Evolutionary conservation across 1,140 invertebrate genomes (phyloP).

Genomic region (Calliphora vicina): DNA sequence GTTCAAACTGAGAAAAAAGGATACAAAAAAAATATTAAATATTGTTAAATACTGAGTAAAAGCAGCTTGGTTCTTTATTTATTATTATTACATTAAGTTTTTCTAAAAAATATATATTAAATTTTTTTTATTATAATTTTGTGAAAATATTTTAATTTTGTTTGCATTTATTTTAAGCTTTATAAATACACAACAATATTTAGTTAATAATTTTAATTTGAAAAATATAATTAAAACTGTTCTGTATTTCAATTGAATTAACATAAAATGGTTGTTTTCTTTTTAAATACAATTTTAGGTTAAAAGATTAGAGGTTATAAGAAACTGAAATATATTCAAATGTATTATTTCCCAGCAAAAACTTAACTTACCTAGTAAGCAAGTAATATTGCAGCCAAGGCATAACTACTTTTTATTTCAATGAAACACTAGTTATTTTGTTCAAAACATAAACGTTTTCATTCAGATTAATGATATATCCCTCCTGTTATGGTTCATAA

Average conservation of each 20-base stretch:
- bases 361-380: too few species aligned
- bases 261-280: background rate
- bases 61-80: background rate
- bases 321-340: too few species aligned
- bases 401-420: too few species aligned
- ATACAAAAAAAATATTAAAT: background rate
- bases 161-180: constrained; percentile 8
- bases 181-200: background rate
- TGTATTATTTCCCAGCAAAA: too few species aligned
- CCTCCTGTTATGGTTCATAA: too few species aligned
- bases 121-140: background rate
- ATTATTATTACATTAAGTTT: background rate
- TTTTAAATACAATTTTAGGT: too few species aligned
- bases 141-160: constrained; percentile 28
- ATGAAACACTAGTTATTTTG: too few species aligned
- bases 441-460: too few species aligned
- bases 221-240: background rate
- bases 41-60: constrained; percentile 6
- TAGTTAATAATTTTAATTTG: background rate
- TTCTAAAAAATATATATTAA: background rate
- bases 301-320: too few species aligned
- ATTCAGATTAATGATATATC: too few species aligned
- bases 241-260: background rate
- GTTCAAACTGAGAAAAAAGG: background rate
- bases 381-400: too few species aligned